phyloP scores from a whole-genome alignment of 2,797 vertebrate genomes.

The Sternarchorhynchus goeldii region DNA sequence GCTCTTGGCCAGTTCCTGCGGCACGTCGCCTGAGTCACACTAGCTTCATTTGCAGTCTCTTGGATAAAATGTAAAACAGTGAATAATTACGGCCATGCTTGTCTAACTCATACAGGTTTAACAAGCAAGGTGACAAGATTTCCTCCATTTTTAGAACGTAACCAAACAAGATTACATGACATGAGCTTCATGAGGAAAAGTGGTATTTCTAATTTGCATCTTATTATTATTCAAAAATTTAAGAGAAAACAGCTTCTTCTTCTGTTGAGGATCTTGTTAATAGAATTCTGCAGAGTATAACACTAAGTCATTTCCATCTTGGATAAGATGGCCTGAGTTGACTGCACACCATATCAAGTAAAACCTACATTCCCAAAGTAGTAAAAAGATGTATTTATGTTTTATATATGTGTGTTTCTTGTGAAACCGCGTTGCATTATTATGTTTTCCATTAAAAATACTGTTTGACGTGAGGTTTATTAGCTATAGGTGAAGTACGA shows the following conservation, averaged over 20 bases:
- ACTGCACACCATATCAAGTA: not conserved
- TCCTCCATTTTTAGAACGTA: not conserved
- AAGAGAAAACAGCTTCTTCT: not conserved
- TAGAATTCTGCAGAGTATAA: not conserved
- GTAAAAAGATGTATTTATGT: not conserved
- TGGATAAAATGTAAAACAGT: constrained; percentile 1
- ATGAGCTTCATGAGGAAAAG: not conserved
- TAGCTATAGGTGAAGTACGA: not conserved
- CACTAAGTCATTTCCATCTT: not conserved
- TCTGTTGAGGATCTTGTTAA: not conserved
- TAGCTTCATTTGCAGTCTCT: not conserved
- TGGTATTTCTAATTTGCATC: not conserved
- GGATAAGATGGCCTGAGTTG: too few relatives aligned
- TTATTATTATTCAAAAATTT: not conserved
- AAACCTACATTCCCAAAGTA: not conserved
- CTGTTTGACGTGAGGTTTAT: not conserved
- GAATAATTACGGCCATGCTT: constrained; percentile 32
- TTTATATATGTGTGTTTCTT: not conserved
- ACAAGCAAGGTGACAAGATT: constrained; percentile 3
- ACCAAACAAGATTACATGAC: not conserved
- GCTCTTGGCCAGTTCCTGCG: not conserved
- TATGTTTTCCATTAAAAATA: constrained; percentile 5
- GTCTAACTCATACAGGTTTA: not conserved
- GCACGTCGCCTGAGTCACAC: not conserved
- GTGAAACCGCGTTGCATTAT: not conserved